A percentile compares a stretch with the other conserved stretches of the same genome.
These are phyloP conservation scores for Perizoma flavofasciatum DNA, from an alignment of 2,888 invertebrate species.

Conservation along the genomic window DNA sequence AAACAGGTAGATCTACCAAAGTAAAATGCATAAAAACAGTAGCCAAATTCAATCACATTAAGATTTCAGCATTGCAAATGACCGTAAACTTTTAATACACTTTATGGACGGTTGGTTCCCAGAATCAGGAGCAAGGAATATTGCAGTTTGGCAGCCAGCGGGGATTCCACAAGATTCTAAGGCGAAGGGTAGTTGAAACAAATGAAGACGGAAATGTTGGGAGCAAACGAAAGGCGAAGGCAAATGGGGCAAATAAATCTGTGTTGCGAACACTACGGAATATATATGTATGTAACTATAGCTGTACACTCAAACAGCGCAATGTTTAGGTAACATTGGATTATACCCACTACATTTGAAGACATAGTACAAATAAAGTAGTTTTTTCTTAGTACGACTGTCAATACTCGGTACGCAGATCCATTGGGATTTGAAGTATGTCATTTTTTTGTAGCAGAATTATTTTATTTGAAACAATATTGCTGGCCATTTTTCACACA, in stretches of 20 bases:
- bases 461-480: too few relatives aligned
- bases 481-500: too few relatives aligned
- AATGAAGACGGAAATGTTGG: constrained; percentile 1
- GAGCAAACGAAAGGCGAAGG: background rate
- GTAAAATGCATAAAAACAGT: constrained; percentile 3
- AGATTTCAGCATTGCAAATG: constrained; percentile 7
- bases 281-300: too few relatives aligned
- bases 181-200: background rate
- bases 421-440: too few relatives aligned
- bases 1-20: constrained; percentile 7
- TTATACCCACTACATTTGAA: too few relatives aligned
- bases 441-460: too few relatives aligned
- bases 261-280: too few relatives aligned
- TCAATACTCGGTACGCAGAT: too few relatives aligned
- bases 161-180: background rate
- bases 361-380: too few relatives aligned
- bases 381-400: too few relatives aligned
- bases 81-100: constrained; percentile 8
- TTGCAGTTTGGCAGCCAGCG: constrained; percentile 7
- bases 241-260: background rate
- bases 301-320: too few relatives aligned
- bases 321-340: too few relatives aligned
- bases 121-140: constrained; percentile 2
- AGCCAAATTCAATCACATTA: constrained; percentile 27
- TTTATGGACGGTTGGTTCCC: constrained; percentile 8